Base-by-base conservation (phyloP, 1,140 invertebrate genomes). In the Sycophila sp. region DNA sequence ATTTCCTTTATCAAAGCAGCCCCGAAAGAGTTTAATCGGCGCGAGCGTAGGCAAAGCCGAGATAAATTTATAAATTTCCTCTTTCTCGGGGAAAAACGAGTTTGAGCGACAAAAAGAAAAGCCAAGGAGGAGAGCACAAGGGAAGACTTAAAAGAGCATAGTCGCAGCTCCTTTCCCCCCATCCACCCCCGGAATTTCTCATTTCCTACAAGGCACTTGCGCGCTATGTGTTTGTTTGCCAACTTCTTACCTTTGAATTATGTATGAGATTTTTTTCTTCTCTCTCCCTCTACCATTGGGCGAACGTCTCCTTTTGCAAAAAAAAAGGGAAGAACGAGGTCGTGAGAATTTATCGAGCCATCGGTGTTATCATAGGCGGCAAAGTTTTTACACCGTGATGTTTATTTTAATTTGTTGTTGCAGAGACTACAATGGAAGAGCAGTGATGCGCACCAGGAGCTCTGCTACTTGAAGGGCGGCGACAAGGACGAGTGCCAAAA, bases 401-500 rank as follows among this genome's bases (percentile, higher is more conserved):
- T n/a, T n/a, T n/a, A n/a, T n/a, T n/a, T n/a, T n/a, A n/a, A 45
- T 22, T 72, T 77, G 69, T 71, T 76, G 55, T 87, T 88, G 22
- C 87, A 94, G 92, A 90, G 93, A 74, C 89, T 97, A 70, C 91
- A 93, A 82, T 97, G 96, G 96, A 89, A 90, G 76, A 94, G 95
- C 71, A 94, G 90, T 22, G 90, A 89, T 68, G 91, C 93, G 13
- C 94, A 96, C 82, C 89, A 91, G 73, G 92, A 95, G 85, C 85
- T 96, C 78, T 97, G 96, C 81, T 89, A 91, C 72, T 85, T 96
- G 76, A 98, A 97, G 83, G 96, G 96, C 53, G 95, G 94, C 82
- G 91, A 89, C 62, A 91, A 93, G 77, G 93, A 96, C 88, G 89
- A 92, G 74, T 99, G 97, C 86, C 96, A 99, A 87, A 99, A 99